phyloP scores from a whole-genome alignment of 2,888 invertebrate species.

The Blastobasis adustella region DNA sequence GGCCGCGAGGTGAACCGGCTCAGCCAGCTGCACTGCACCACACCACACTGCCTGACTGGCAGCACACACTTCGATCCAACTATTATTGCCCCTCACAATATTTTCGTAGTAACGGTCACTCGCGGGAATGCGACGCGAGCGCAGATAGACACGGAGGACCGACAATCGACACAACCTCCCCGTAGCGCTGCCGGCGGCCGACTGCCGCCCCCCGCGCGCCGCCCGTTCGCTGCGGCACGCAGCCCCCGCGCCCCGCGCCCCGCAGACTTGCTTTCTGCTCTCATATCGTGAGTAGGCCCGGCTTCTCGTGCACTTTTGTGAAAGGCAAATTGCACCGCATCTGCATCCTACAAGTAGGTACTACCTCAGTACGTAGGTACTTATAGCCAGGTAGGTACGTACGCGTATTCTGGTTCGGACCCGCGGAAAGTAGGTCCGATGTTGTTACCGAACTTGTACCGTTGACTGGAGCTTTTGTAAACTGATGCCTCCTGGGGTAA shows the following conservation, averaged over 20 bases:
- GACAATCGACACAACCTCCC: slow-evolving; percentile 2
- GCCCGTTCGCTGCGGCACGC: slow-evolving; percentile 33
- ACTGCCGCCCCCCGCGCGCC: slow-evolving; percentile 26
- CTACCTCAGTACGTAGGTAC: not conserved
- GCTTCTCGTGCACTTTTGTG: slow-evolving; percentile 47
- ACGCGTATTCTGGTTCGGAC: not conserved
- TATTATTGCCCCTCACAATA: slow-evolving; percentile 25
- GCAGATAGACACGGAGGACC: slow-evolving; percentile 27
- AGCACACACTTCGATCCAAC: slow-evolving; percentile 17
- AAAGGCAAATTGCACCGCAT: slow-evolving; percentile 46
- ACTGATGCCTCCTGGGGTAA: not conserved
- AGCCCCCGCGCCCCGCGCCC: slow-evolving; percentile 45
- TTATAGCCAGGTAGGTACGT: not conserved
- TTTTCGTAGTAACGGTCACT: slow-evolving; percentile 22
- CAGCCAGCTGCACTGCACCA: slow-evolving; percentile 31
- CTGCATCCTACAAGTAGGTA: slow-evolving; percentile 12
- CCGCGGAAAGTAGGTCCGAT: not conserved
- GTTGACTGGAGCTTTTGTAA: not conserved
- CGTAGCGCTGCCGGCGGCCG: slow-evolving; percentile 28
- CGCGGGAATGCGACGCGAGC: slow-evolving; percentile 31
- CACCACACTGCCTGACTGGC: slow-evolving; percentile 19
- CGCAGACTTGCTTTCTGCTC: slow-evolving; percentile 59
- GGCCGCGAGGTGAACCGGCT: slow-evolving; percentile 44
- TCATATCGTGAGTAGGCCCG: slow-evolving; percentile 45
- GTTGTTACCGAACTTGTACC: not conserved